Percentiles rank a stretch among this genome's conserved stretches.
Conservation (phyloP, 2,888 invertebrate species). For the Andrena hattorfiana region DNA sequence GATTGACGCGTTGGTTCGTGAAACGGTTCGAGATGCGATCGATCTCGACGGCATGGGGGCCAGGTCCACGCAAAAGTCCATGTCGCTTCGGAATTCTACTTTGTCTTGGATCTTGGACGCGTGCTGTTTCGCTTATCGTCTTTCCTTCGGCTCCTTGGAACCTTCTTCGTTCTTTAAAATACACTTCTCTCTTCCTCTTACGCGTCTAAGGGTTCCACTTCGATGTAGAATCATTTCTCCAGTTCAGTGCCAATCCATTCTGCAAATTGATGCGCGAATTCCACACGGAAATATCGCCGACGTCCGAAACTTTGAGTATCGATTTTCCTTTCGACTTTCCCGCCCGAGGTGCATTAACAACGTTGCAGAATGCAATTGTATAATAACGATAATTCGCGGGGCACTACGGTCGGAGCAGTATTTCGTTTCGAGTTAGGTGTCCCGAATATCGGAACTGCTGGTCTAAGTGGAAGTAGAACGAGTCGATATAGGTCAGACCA, state of each 20-base stretch:
- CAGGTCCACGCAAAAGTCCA: slow-evolving; percentile 7
- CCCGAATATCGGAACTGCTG: slow-evolving; percentile 15
- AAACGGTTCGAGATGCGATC: slow-evolving; percentile 27
- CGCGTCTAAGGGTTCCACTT: background rate
- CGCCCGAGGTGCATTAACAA: background rate
- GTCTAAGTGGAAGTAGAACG: slow-evolving; percentile 47
- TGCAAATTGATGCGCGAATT: background rate
- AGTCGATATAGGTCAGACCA: slow-evolving; percentile 58
- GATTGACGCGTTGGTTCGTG: slow-evolving; percentile 46
- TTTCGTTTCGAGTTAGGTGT: slow-evolving; percentile 32
- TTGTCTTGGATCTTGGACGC: no score
- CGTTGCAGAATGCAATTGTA: slow-evolving; percentile 16
- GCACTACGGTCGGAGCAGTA: background rate
- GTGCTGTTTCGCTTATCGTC: no score
- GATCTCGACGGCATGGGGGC: background rate
- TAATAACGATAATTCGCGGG: slow-evolving; percentile 7
- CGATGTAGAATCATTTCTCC: background rate
- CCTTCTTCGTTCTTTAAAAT: background rate
- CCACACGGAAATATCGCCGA: background rate
- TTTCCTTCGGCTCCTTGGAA: background rate
- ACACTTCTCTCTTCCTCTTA: background rate
- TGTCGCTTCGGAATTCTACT: background rate
- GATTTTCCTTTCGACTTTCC: slow-evolving; percentile 9
- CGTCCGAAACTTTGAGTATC: background rate
- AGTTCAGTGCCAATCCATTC: background rate